Evolutionary conservation across 1,140 invertebrate species (phyloP), one percentile per base, ranked within the genome.

Genomic region (Drosophila ambigua): DNA sequence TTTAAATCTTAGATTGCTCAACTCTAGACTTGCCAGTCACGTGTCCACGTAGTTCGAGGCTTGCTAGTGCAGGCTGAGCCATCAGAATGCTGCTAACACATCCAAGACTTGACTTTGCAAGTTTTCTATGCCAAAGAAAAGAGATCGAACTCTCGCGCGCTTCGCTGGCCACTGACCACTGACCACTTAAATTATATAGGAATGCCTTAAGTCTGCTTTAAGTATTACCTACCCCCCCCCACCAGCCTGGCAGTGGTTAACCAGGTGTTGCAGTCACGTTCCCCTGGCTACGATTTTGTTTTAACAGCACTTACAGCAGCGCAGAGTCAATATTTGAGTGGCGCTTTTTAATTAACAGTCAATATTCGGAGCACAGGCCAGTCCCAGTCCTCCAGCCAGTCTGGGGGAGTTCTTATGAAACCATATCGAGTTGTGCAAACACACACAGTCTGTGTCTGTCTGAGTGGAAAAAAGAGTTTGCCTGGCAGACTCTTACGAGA

Each of bases 321-420:
- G 26, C 23, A 63, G n/a, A 16, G 62, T 72, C 31, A 84, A 83
- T 79, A 83, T 79, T 79, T 75, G 72, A 44, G 35, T 44, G 63
- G 35, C 16, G 41, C 50, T 77, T 41, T 69, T 68, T 69, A 77
- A 84, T 84, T 79, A 79, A 79, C 54, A 84, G 72, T 84, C 76
- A 83, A 83, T 84, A 75, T 58, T 51, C 48, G 44, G 28, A 41
- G 24, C 58, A 44, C 51, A 63, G 35, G 46, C 62, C 13, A 11
- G 16, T 4, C 43, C 43, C 28, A 2, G 28, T 24, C 7, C 44
- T 28, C 7, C 44, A n/a, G 13, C 13, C 24, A 28, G 65, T 13
- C 28, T 53, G 11, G 13, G n/a, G 48, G 26, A 28, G 48, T 54
- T 55, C 74, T 71, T 83, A 77, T 61, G 68, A 63, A 68, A 65